Evolutionary conservation across 2,888 invertebrate genomes (phyloP).

Genomic region (Drosophila fulvimacula): DNA sequence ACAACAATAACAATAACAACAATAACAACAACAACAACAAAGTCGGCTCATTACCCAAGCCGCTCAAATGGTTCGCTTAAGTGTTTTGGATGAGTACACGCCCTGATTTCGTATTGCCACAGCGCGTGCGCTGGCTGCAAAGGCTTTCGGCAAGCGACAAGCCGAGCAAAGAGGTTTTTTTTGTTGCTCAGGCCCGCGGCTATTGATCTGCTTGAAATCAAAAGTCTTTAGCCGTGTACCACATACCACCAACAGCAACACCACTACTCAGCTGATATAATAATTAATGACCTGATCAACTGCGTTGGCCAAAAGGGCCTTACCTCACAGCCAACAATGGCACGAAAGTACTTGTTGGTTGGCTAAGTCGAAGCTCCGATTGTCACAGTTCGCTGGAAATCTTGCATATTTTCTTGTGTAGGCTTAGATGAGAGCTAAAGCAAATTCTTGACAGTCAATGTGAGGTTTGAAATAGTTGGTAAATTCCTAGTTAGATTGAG

Average conservation of each 20-base stretch:
- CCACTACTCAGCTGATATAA: constrained; percentile 56
- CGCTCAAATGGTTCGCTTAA: constrained; percentile 64
- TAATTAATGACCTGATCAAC: constrained; percentile 75
- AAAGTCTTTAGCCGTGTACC: constrained; percentile 76
- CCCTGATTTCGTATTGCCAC: constrained; percentile 67
- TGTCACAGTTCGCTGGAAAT: not conserved
- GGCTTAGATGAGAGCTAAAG: too few species aligned
- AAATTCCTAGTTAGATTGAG: too few species aligned
- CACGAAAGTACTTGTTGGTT: not conserved
- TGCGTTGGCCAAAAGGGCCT: constrained; percentile 41
- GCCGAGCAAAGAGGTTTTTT: constrained; percentile 41
- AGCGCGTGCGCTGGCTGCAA: constrained; percentile 61
- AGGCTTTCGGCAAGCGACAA: constrained; percentile 29
- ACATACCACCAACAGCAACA: constrained; percentile 33
- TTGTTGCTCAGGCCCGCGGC: constrained; percentile 62
- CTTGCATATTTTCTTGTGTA: too few species aligned
- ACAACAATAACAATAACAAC: constrained; percentile 40
- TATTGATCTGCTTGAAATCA: constrained; percentile 82
- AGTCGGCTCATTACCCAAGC: constrained; percentile 71
- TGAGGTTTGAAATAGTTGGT: too few species aligned
- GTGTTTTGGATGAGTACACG: constrained; percentile 82
- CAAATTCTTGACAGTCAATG: too few species aligned
- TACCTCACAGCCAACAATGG: constrained; percentile 11
- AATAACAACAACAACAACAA: constrained; percentile 32
- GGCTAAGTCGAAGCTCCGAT: not conserved